Evolutionary conservation across 2,888 invertebrate genomes (phyloP).

Genomic region (Mythimna albipuncta): DNA sequence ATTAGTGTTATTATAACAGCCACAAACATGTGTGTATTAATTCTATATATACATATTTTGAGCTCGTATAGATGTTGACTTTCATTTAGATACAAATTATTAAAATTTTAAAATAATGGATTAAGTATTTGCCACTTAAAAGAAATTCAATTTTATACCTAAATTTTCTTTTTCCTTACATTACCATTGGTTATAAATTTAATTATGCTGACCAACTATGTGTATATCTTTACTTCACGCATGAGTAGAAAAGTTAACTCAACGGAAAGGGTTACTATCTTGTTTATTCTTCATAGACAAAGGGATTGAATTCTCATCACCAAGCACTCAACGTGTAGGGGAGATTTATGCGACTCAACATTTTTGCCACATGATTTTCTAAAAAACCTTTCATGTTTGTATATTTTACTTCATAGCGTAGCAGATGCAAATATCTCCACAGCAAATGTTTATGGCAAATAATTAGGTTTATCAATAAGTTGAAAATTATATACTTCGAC

Average conservation of each 20-base stretch:
- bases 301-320: conserved; percentile 32
- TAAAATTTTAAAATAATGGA: too few species aligned
- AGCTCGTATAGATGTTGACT: neutral
- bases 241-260: conserved; percentile 24
- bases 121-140: too few species aligned
- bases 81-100: too few species aligned
- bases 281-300: conserved; percentile 40
- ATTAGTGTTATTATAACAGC: conserved; percentile 26
- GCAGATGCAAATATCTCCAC: neutral
- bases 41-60: neutral
- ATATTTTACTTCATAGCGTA: neutral
- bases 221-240: conserved; percentile 31
- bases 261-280: conserved; percentile 23
- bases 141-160: neutral
- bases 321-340: conserved; percentile 3
- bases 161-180: neutral
- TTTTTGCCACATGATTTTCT: conserved; percentile 17
- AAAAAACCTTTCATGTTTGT: neutral
- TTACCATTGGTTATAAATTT: neutral
- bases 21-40: neutral
- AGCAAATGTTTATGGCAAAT: neutral
- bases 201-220: conserved; percentile 6
- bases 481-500: conserved; percentile 21
- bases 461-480: conserved; percentile 25
- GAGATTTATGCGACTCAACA: conserved; percentile 9